Evolutionary conservation across 1,140 invertebrate genomes (phyloP).

Genomic region (Colletes latitarsis): DNA sequence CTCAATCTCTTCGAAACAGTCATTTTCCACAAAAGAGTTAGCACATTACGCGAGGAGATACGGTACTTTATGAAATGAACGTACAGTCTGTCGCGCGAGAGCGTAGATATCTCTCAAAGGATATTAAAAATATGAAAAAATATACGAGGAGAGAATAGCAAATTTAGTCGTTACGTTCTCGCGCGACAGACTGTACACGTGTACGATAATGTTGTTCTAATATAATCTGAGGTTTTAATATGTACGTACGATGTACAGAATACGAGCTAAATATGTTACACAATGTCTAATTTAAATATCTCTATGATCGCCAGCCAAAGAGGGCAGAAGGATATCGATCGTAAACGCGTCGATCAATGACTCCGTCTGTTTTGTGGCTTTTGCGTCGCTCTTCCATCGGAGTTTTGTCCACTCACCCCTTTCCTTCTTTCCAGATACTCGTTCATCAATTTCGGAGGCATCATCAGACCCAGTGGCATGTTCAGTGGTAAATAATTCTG

Average conservation of each 20-base stretch:
- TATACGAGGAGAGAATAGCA: no score
- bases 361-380: constrained; percentile 8
- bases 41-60: no score
- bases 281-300: background rate
- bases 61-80: no score
- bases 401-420: constrained; percentile 67
- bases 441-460: constrained; percentile 73
- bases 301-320: background rate
- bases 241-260: constrained; percentile 21
- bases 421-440: constrained; percentile 70
- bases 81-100: no score
- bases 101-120: no score
- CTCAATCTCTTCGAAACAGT: background rate
- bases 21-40: background rate
- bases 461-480: constrained; percentile 54
- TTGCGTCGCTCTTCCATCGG: constrained; percentile 24
- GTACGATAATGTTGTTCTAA: constrained; percentile 6
- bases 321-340: no score
- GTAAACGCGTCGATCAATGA: background rate
- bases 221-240: background rate
- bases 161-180: background rate
- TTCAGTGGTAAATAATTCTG: constrained; percentile 43
- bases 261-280: constrained; percentile 18
- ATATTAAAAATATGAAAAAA: no score
- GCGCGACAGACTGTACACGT: background rate